Evolutionary conservation across 2,797 vertebrate species (phyloP).

Genomic region (Neopelma chrysocephalum): DNA sequence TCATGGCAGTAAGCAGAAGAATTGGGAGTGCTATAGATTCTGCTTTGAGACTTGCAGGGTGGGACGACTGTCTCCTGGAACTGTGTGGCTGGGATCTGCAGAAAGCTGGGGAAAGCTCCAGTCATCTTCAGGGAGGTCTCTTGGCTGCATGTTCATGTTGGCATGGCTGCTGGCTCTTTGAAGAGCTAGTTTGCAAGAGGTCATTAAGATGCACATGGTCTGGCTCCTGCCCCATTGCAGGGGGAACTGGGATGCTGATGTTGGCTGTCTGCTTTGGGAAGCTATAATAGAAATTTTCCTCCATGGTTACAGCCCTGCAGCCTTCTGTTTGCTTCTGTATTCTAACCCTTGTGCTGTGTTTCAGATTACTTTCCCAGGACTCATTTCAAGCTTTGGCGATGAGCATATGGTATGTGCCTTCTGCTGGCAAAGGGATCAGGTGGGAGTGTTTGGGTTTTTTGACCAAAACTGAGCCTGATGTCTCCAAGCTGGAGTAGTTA

Average conservation of each 20-base stretch:
- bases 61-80: neutral
- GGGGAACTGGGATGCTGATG: neutral
- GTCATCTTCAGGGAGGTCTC: neutral
- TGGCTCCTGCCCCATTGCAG: neutral
- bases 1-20: slow-evolving; percentile 71
- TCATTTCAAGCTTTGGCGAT: slow-evolving; percentile 20
- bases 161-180: neutral
- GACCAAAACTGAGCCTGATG: neutral
- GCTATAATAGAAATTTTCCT: rapidly evolving
- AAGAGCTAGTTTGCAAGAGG: neutral
- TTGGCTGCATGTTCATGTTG: neutral
- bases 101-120: neutral
- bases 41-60: neutral
- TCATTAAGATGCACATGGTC: neutral
- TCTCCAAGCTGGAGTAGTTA: neutral
- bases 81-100: neutral
- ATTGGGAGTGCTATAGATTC: rapidly evolving
- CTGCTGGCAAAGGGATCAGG: neutral
- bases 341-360: neutral
- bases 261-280: neutral
- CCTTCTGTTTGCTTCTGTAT: neutral
- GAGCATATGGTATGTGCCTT: slow-evolving; percentile 48
- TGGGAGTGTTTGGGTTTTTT: rapidly evolving
- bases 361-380: slow-evolving; percentile 67
- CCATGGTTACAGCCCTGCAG: neutral